These are phyloP conservation scores for Sebastes taczanowskii DNA, from an alignment of 2,797 vertebrate species.

Conservation along the genomic window DNA sequence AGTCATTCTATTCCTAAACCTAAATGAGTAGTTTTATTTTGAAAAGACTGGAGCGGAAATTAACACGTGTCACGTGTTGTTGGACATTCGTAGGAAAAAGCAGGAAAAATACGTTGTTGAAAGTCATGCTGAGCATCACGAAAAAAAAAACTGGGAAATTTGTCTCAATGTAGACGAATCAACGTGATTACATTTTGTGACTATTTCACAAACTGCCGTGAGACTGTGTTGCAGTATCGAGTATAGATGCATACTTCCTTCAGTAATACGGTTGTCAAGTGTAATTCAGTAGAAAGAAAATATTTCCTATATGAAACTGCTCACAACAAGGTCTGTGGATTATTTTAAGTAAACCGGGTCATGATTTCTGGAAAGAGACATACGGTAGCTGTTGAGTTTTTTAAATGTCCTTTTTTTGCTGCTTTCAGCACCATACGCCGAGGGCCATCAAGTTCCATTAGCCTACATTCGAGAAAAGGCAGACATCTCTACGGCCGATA, in stretches of 20 bases:
- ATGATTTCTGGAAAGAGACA: not conserved
- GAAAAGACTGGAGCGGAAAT: too few species aligned
- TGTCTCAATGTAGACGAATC: rapidly evolving
- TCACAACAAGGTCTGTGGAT: not conserved
- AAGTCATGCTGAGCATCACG: rapidly evolving
- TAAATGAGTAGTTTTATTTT: too few species aligned
- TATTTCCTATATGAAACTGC: not conserved
- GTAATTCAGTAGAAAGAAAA: not conserved
- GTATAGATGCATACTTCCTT: too few species aligned
- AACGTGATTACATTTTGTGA: too few species aligned
- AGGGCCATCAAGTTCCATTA: not conserved
- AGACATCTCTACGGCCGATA: not conserved
- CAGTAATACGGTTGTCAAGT: too few species aligned
- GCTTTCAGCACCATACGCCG: not conserved
- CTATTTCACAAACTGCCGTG: too few species aligned
- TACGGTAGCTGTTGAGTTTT: not conserved
- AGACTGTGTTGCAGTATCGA: too few species aligned
- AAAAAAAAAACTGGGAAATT: too few species aligned
- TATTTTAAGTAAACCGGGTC: not conserved
- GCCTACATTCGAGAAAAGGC: not conserved
- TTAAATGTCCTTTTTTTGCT: not conserved
- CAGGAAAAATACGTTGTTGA: rapidly evolving
- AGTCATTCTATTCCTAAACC: too few species aligned
- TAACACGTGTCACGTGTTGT: rapidly evolving
- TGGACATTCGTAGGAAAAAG: too few species aligned